These are phyloP conservation scores for Prietella phreatophila DNA, from an alignment of 2,113 vertebrate genomes.

Conservation along the genomic window DNA sequence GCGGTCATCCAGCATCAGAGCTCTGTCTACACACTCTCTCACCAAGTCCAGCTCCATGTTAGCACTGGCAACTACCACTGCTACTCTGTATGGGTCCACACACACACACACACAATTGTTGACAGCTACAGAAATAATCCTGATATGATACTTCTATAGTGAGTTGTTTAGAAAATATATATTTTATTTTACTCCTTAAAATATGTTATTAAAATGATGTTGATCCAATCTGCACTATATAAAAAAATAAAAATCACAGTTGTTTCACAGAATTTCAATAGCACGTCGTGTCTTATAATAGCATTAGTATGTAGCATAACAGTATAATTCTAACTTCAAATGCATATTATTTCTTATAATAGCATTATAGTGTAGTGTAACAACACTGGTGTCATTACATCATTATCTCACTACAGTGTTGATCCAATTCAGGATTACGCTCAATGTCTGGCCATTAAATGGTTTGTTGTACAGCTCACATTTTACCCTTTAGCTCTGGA, in stretches of 20 bases:
- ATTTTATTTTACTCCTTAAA: background rate
- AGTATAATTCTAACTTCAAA: background rate
- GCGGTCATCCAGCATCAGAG: slow-evolving; percentile 79
- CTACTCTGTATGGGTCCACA: slow-evolving; percentile 73
- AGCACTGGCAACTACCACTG: slow-evolving; percentile 80
- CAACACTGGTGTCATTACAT: background rate
- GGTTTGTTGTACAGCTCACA: slow-evolving; percentile 63
- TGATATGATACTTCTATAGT: background rate
- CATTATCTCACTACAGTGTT: background rate
- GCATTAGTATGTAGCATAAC: background rate
- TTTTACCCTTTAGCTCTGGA: slow-evolving; percentile 84
- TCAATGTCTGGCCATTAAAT: background rate
- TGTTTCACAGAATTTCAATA: background rate
- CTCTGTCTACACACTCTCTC: slow-evolving; percentile 80
- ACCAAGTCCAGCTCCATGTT: slow-evolving; percentile 82
- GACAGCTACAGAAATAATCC: background rate
- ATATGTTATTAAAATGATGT: background rate
- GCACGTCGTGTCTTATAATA: background rate
- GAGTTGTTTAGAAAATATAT: background rate
- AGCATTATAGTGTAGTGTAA: background rate
- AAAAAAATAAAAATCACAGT: background rate
- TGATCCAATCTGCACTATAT: background rate
- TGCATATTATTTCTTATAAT: background rate
- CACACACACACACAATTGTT: slow-evolving; percentile 9
- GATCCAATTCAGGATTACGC: background rate